Percentiles rank a stretch among this genome's conserved stretches.
Conservation (phyloP, 2,888 invertebrate genomes). For the Archips crataeganus region DNA sequence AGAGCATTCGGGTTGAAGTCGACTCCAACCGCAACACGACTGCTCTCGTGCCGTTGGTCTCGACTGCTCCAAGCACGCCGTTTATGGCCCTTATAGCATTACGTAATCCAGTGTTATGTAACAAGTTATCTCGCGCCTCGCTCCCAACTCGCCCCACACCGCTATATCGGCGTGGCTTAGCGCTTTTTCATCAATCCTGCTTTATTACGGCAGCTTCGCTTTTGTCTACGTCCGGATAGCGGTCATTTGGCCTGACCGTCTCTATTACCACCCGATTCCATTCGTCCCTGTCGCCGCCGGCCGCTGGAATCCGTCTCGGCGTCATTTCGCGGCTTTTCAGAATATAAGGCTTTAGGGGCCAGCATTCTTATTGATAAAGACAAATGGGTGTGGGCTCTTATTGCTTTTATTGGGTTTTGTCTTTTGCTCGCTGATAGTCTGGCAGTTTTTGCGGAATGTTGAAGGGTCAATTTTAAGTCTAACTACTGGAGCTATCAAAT, state of each 20-base stretch:
- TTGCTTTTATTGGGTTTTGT: constrained; percentile 30
- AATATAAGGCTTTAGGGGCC: constrained; percentile 39
- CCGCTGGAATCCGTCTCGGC: constrained; percentile 75
- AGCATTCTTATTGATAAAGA: constrained; percentile 42
- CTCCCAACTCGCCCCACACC: constrained; percentile 50
- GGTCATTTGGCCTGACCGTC: constrained; percentile 83
- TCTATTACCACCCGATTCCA: constrained; percentile 83
- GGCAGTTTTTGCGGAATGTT: background rate
- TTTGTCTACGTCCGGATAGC: constrained; percentile 82
- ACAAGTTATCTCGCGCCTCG: constrained; percentile 44
- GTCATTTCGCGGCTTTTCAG: constrained; percentile 57
- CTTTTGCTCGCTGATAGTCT: background rate
- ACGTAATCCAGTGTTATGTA: background rate
- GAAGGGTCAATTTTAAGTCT: background rate
- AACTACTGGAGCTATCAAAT: no score
- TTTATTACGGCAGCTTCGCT: constrained; percentile 85
- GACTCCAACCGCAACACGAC: no score
- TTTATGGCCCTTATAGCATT: no score
- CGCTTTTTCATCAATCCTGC: constrained; percentile 87
- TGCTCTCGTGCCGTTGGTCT: no score
- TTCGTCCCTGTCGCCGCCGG: constrained; percentile 80
- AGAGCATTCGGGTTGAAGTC: no score
- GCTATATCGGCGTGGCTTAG: constrained; percentile 87
- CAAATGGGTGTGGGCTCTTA: constrained; percentile 35
- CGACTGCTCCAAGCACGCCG: no score